Evolutionary conservation across 2,797 vertebrate species (phyloP).

Genomic region (Carcharodon carcharias): DNA sequence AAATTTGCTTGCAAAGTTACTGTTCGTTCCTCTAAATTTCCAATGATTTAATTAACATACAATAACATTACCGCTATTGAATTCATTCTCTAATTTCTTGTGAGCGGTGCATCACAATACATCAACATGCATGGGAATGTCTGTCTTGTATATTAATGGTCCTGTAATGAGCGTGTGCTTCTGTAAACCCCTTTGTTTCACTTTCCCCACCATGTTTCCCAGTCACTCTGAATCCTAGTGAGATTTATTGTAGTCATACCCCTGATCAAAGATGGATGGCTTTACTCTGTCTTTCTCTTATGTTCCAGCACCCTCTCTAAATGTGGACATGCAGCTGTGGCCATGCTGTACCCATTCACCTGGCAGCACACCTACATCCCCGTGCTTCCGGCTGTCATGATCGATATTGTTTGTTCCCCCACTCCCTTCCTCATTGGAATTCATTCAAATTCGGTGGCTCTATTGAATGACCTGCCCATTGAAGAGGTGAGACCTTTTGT

Average conservation of each 20-base stretch:
- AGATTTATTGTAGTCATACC: conserved; percentile 80
- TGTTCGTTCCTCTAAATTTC: background rate
- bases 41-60: background rate
- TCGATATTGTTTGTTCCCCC: conserved; percentile 94
- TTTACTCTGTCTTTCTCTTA: conserved; percentile 66
- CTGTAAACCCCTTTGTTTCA: background rate
- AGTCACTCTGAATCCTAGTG: conserved; percentile 84
- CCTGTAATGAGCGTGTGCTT: background rate
- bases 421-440: conserved; percentile 93
- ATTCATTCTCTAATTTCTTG: background rate
- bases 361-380: conserved; percentile 96
- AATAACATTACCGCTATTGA: background rate
- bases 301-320: conserved; percentile 37
- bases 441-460: conserved; percentile 76
- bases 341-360: conserved; percentile 39
- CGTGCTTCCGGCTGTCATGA: conserved; percentile 85
- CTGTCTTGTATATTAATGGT: background rate
- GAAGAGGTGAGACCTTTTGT: conserved; percentile 73
- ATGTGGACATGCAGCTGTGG: conserved; percentile 33
- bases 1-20: background rate
- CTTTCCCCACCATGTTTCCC: conserved; percentile 57
- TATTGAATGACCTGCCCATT: conserved; percentile 84
- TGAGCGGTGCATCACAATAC: background rate
- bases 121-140: no score
- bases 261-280: background rate